Base-by-base conservation (phyloP, 2,797 vertebrate species). In the Ambastaia sidthimunki region DNA sequence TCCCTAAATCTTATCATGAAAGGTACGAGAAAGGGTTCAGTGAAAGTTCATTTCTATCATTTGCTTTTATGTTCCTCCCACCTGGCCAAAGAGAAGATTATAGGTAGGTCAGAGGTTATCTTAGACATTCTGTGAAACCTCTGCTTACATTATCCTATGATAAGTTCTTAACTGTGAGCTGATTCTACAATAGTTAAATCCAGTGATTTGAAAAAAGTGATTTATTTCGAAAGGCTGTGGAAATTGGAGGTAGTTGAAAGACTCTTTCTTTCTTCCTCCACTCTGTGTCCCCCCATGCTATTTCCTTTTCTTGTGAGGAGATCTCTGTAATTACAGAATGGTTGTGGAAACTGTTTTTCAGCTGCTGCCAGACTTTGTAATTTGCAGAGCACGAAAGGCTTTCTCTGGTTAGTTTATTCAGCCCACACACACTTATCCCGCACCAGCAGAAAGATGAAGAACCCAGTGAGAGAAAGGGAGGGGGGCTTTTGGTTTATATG, bases 81-180 rank as follows among this genome's bases (percentile, higher is more conserved):
- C 89, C 87, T 90, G 87, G 90, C 84, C 88, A 91, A 60, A 88
- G 82, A 86, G 84, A 85, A 85, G 85, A 86, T 67, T 86, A 85
- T 71, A 62, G 18, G 83, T 69, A 81, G 89, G 91, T 90, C 88
- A 86, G 63, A 88, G 91, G 91, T 93, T 93, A 94, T 93, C 92
- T 91, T 3, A 47, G 34, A 74, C 77, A 78, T 78, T 70, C 78
- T 80, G 72, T 83, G 59, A 74, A 74, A 76, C 62, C 69, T 83
- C 25, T 71, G 82, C 70, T 82, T 65, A 63, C 52, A 28, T 57
- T 67, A 37, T 50, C 55, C 34, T 41, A 37, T 28, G 78, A 69
- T 60, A 59, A 73, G 55, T 41, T 28, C 48, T 69, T 6, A 55
- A 47, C 59, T 34, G 18, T 23, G 21, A 60, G 72, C 77, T 82